These are phyloP conservation scores for Montipora efflorescens DNA, from an alignment of 64 coral and sea anemone genomes.

Conservation along the genomic window DNA sequence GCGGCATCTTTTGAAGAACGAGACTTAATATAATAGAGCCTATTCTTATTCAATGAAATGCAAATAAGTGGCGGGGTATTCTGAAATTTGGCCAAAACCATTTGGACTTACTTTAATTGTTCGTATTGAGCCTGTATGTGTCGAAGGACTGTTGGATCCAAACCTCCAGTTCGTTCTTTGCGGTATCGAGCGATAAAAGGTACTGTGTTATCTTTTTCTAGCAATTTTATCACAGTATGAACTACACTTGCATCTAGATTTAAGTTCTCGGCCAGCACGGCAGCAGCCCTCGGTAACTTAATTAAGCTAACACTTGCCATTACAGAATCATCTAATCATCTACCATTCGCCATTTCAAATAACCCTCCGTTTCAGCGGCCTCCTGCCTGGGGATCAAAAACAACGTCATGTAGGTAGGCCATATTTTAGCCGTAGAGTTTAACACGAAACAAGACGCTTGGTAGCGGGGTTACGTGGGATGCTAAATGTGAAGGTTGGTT, in stretches of 20 bases:
- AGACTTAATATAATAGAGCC: too few species aligned
- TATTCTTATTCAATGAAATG: too few species aligned
- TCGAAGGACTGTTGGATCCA: slow-evolving; percentile 76
- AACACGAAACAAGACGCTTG: too few species aligned
- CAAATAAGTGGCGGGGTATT: too few species aligned
- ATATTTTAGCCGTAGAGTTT: too few species aligned
- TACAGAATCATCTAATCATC: too few species aligned
- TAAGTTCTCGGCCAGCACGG: slow-evolving; percentile 68
- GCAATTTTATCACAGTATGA: slow-evolving; percentile 49
- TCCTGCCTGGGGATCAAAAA: too few species aligned
- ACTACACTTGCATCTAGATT: slow-evolving; percentile 19
- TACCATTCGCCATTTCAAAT: not conserved
- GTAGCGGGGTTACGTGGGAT: too few species aligned
- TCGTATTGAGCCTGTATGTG: slow-evolving; percentile 76
- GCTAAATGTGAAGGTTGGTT: too few species aligned
- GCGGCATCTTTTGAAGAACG: too few species aligned
- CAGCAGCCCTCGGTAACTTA: not conserved
- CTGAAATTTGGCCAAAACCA: too few species aligned
- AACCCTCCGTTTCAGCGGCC: slow-evolving; percentile 28
- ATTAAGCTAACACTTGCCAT: not conserved
- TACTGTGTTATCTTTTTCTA: slow-evolving; percentile 89
- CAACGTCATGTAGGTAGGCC: too few species aligned
- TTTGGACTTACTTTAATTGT: slow-evolving; percentile 55
- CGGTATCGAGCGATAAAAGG: slow-evolving; percentile 98
- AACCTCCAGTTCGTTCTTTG: slow-evolving; percentile 74